Conservation (phyloP, 2,797 vertebrate species). For the Cuniculus paca region DNA sequence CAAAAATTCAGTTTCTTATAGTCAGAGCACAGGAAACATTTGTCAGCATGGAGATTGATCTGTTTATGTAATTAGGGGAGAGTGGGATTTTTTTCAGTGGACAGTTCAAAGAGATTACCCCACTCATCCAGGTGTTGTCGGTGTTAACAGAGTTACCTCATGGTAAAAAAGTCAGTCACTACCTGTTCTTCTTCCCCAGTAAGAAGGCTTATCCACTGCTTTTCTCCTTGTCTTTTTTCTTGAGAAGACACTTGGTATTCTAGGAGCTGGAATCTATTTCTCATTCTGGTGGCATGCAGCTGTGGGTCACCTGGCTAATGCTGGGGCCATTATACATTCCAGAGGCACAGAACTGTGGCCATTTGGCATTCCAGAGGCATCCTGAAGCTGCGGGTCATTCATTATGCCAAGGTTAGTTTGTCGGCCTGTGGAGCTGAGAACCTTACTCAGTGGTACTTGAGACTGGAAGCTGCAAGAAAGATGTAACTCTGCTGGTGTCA, state of each 20-base stretch:
- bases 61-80: conserved; percentile 39
- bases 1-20: conserved; percentile 75
- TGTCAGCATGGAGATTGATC: not conserved
- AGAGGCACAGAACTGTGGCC: conserved; percentile 64
- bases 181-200: not conserved
- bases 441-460: conserved; percentile 32
- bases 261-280: conserved; percentile 72
- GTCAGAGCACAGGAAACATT: conserved; percentile 62
- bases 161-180: not conserved
- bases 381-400: conserved; percentile 48
- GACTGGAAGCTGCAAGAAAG: conserved; percentile 48
- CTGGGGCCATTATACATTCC: conserved; percentile 80
- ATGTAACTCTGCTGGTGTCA: conserved; percentile 19
- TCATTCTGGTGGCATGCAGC: conserved; percentile 68
- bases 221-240: not conserved
- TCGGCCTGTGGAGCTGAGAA: conserved; percentile 37
- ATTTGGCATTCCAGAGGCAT: conserved; percentile 82
- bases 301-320: conserved; percentile 74
- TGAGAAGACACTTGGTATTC: conserved; percentile 57
- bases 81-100: not conserved
- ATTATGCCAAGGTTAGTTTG: conserved; percentile 74
- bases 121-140: not conserved
- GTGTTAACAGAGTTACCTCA: not conserved
- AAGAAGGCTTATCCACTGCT: conserved; percentile 52
- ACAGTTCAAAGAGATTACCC: not conserved